phyloP scores from a whole-genome alignment of 2,888 invertebrate species.

The Calameuta filiformis region DNA sequence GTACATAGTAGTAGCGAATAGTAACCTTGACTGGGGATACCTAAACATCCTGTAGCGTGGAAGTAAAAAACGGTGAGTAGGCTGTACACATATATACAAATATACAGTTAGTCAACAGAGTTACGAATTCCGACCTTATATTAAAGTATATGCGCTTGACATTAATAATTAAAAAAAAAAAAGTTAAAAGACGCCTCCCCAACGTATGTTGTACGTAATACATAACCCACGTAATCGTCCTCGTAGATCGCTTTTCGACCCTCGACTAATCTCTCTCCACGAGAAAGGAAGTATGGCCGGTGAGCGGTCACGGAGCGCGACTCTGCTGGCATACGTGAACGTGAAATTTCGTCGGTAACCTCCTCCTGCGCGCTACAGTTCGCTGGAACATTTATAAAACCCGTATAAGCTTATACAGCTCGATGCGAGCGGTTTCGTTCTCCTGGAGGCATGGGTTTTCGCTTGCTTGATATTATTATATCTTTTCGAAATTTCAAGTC shows the following conservation, averaged over 20 bases:
- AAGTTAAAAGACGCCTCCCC: neutral
- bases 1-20: neutral
- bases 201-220: neutral
- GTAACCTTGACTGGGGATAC: neutral
- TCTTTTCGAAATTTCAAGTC: neutral
- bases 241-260: neutral
- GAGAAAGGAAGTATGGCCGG: neutral
- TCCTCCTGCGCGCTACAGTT: neutral
- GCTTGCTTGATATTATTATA: neutral
- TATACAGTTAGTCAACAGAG: no score
- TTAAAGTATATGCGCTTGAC: neutral
- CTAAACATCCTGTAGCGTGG: neutral
- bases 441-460: neutral
- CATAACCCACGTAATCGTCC: neutral
- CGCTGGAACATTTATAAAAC: neutral
- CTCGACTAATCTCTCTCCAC: neutral
- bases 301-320: neutral
- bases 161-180: neutral
- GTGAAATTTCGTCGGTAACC: neutral
- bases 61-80: neutral
- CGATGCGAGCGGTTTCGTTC: neutral
- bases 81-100: neutral
- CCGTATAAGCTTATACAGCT: neutral
- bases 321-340: neutral
- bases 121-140: neutral